Conservation (phyloP, 2,113 vertebrate species). For the Phoenicopterus ruber region DNA sequence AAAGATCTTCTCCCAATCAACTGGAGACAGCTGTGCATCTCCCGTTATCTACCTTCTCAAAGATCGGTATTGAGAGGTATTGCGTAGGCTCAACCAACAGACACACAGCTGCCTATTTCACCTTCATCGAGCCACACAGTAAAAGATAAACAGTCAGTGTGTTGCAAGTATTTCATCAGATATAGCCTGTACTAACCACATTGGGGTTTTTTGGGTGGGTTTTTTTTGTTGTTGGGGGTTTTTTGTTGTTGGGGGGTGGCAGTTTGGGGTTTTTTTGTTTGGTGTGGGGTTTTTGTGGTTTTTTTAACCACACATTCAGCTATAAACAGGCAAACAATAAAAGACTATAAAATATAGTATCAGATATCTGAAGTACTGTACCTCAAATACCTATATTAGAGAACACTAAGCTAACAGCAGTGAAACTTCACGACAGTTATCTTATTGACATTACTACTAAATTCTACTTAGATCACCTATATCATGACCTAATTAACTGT, state of each 20-base stretch:
- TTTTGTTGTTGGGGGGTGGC: neutral
- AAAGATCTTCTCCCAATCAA: neutral
- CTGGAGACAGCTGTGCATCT: neutral
- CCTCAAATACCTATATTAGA: neutral
- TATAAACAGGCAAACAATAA: neutral
- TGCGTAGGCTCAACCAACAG: neutral
- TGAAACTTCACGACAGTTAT: neutral
- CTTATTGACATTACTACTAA: neutral
- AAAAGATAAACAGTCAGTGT: neutral
- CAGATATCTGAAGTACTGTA: neutral
- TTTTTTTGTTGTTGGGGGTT: neutral
- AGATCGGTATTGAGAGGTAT: neutral
- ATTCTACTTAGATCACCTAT: neutral
- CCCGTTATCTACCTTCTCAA: neutral
- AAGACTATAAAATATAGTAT: neutral
- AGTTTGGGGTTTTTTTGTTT: neutral
- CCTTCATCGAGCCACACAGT: neutral
- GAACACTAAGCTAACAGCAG: neutral
- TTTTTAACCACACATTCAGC: neutral
- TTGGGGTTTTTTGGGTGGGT: accelerated
- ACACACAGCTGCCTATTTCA: neutral
- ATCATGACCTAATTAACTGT: neutral
- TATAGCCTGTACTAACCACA: neutral
- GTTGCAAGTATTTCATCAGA: neutral
- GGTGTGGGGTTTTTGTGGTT: no score